Percentiles rank a stretch among this genome's conserved stretches.
Evolutionary conservation across 1,140 invertebrate species (phyloP).

Genomic region (Matsumurasca onukii): DNA sequence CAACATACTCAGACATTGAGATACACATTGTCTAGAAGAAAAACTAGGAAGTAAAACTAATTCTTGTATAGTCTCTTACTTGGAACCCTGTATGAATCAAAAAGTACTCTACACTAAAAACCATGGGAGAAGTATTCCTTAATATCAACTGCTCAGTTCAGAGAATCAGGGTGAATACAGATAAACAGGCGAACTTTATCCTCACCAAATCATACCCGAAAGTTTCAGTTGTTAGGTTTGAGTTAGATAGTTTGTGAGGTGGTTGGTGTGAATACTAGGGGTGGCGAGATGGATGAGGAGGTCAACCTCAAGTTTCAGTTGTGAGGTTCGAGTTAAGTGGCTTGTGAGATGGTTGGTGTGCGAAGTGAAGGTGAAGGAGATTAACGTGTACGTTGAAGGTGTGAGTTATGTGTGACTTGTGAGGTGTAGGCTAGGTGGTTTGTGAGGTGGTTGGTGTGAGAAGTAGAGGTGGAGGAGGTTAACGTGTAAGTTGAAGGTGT

Average conservation of each 20-base stretch:
- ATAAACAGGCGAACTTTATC: not conserved
- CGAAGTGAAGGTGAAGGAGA: no score
- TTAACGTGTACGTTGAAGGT: no score
- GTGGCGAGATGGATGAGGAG: no score
- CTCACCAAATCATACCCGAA: no score
- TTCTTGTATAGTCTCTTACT: not conserved
- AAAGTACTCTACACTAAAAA: not conserved
- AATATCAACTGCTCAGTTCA: not conserved
- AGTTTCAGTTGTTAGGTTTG: slow-evolving; percentile 1
- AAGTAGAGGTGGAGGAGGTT: no score
- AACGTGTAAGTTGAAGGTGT: no score
- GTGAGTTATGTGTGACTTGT: not conserved
- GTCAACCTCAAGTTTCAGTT: not conserved
- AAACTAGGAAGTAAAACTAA: not conserved
- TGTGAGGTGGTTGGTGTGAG: not conserved
- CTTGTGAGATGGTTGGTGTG: no score
- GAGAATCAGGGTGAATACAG: not conserved
- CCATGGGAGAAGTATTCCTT: not conserved
- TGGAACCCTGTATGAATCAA: not conserved
- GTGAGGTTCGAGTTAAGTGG: not conserved
- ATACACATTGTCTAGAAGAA: not conserved
- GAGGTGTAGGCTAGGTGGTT: not conserved
- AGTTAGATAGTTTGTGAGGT: not conserved
- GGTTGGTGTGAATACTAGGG: no score
- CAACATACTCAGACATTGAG: not conserved